Evolutionary conservation across 2,888 invertebrate genomes (phyloP), one percentile per base, ranked within the genome.

Genomic region (Eristalis arbustorum): DNA sequence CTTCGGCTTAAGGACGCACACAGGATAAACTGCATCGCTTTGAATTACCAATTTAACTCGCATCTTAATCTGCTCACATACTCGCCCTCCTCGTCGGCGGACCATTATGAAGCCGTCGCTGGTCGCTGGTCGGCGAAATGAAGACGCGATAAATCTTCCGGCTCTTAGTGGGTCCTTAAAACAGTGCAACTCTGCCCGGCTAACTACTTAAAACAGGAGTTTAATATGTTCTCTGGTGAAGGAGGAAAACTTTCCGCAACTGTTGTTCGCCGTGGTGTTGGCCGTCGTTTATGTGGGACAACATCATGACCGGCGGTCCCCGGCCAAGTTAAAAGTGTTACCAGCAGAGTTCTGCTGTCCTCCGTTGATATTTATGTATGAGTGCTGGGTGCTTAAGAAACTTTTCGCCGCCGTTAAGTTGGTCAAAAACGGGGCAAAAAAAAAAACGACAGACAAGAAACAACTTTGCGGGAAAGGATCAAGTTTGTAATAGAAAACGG

Each of bases 141-240:
- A 79, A 75, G 83, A 68, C 63, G 72, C 82, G 57, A 79, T 87
- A 87, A 87, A 87, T 87, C 87, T 75, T 72, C 37, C 6, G 67
- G 67, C 72, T 87, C 87, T 87, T 87, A 87, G 82, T 87, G 71
- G 87, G 71, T 79, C 75, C 83, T 87, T 87, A 87, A 87, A 87
- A 87, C 61, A 74, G 66, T 77, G 78, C 66, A 87, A 87, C 82
- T 87, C 82, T 57, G 62, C 72, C 72, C 42, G 49, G 82, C 74
- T 28, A 83, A 87, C 87, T 87, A 87, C 87, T 87, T 87, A 87
- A 83, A 87, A 83, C 83, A 75, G 83, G 78, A 83, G 78, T 87
- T 87, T 87, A 83, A 79, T 83, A 83, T 87, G 87, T 87, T 83
- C 31, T 62, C n/a, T 68, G 64, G 81, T 61, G 18, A 31, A 28